Conservation (phyloP, 2,113 vertebrate species). For the Cyanoliseus patagonus region DNA sequence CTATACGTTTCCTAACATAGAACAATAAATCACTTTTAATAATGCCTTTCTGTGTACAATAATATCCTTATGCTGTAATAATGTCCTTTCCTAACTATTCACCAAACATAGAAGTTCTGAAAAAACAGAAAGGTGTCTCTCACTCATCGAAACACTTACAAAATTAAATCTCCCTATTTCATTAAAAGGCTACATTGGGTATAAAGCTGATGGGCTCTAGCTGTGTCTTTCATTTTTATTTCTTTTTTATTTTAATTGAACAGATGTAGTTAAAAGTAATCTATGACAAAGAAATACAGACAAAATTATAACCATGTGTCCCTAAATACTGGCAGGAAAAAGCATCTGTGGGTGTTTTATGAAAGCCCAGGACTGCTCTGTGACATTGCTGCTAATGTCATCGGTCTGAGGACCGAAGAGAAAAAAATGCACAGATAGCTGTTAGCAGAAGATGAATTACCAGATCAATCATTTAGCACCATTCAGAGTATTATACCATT, state of each 20-base stretch:
- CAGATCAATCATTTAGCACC: slow-evolving; percentile 80
- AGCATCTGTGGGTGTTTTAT: slow-evolving; percentile 79
- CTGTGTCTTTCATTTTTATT: slow-evolving; percentile 54
- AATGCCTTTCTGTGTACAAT: slow-evolving; percentile 75
- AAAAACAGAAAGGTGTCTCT: slow-evolving; percentile 63
- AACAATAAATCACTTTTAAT: slow-evolving; percentile 77
- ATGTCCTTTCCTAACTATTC: slow-evolving; percentile 73
- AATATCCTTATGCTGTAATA: slow-evolving; percentile 73
- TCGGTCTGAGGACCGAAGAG: slow-evolving; percentile 70
- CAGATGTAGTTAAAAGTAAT: slow-evolving; percentile 77
- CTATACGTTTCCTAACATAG: slow-evolving; percentile 76
- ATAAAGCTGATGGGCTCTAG: slow-evolving; percentile 64
- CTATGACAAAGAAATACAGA: slow-evolving; percentile 72
- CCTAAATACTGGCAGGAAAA: slow-evolving; percentile 72
- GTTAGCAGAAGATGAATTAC: slow-evolving; percentile 80
- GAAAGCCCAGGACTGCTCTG: slow-evolving; percentile 66
- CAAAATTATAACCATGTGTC: slow-evolving; percentile 81
- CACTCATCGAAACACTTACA: slow-evolving; percentile 61
- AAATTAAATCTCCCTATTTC: slow-evolving; percentile 69
- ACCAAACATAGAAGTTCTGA: slow-evolving; percentile 71
- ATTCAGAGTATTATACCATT: slow-evolving; percentile 69
- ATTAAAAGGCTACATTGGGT: slow-evolving; percentile 66
- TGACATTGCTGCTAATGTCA: slow-evolving; percentile 76
- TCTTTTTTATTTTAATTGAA: slow-evolving; percentile 66
- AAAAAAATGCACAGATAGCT: slow-evolving; percentile 78